Conservation (phyloP, 2,113 vertebrate species). For the Vulpes lagopus region DNA sequence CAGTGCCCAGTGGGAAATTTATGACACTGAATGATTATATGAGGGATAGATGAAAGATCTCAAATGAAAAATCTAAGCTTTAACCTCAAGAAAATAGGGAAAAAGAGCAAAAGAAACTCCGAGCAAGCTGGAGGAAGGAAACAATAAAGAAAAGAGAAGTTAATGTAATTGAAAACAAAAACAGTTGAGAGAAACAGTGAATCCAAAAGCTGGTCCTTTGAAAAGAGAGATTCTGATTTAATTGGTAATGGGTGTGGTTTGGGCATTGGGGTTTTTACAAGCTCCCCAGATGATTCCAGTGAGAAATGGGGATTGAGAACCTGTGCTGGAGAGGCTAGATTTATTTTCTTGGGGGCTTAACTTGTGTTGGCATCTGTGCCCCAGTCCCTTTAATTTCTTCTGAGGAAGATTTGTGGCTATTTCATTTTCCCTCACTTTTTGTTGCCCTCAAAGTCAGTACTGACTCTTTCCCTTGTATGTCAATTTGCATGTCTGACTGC, state of each 20-base stretch:
- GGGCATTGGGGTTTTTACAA: constrained; percentile 35
- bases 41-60: constrained; percentile 52
- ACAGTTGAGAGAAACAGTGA: constrained; percentile 37
- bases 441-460: constrained; percentile 30
- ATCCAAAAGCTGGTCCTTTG: constrained; percentile 53
- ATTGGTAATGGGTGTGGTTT: constrained; percentile 56
- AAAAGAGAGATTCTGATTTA: constrained; percentile 33
- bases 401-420: constrained; percentile 14
- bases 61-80: constrained; percentile 54
- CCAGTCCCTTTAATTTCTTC: constrained; percentile 21
- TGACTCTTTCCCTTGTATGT: constrained; percentile 1
- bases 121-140: constrained; percentile 30
- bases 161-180: constrained; percentile 63
- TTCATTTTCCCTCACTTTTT: constrained; percentile 44
- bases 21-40: constrained; percentile 36
- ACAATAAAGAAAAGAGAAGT: constrained; percentile 54
- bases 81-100: constrained; percentile 9
- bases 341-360: constrained; percentile 53
- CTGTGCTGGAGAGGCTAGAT: constrained; percentile 26
- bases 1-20: constrained; percentile 41
- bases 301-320: constrained; percentile 2
- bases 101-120: constrained; percentile 45
- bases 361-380: constrained; percentile 1
- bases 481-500: constrained; percentile 49
- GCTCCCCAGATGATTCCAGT: constrained; percentile 4